Evolutionary conservation across 2,888 invertebrate genomes (phyloP).

Genomic region (Ischnura elegans): DNA sequence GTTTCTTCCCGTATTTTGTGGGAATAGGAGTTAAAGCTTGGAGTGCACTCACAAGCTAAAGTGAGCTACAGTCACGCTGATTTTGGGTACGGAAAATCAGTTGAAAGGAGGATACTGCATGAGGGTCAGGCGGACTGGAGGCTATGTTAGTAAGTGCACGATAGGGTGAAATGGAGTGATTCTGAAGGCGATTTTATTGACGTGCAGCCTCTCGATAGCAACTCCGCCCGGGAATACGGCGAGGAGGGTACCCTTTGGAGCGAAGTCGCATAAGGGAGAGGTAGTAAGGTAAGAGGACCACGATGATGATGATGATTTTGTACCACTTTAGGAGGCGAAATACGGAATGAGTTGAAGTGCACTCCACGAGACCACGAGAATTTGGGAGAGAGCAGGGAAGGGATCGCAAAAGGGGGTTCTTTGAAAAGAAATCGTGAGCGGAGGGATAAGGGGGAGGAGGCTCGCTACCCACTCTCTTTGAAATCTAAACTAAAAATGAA

Average conservation of each 20-base stretch:
- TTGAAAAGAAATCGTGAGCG: neutral
- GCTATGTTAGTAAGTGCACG: neutral
- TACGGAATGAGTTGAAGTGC: constrained; percentile 59
- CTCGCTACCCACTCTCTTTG: neutral
- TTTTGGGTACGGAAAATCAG: no score
- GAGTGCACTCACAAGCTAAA: no score
- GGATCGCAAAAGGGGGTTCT: neutral
- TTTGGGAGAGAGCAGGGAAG: neutral
- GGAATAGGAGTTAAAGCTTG: neutral
- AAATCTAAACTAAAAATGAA: neutral
- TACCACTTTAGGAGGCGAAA: constrained; percentile 57
- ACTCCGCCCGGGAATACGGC: neutral
- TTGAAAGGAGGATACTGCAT: no score
- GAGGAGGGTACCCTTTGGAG: neutral
- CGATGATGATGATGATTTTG: constrained; percentile 44
- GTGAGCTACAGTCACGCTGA: no score
- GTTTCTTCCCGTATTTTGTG: no score
- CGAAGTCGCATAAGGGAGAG: neutral
- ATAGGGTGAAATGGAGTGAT: neutral
- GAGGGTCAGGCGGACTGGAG: neutral
- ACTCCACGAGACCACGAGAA: neutral
- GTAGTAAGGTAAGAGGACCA: neutral
- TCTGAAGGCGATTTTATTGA: constrained; percentile 11
- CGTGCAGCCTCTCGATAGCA: neutral
- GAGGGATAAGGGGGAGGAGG: neutral